Evolutionary conservation across 1,140 invertebrate genomes (phyloP).

Genomic region (Ceratina australensis): DNA sequence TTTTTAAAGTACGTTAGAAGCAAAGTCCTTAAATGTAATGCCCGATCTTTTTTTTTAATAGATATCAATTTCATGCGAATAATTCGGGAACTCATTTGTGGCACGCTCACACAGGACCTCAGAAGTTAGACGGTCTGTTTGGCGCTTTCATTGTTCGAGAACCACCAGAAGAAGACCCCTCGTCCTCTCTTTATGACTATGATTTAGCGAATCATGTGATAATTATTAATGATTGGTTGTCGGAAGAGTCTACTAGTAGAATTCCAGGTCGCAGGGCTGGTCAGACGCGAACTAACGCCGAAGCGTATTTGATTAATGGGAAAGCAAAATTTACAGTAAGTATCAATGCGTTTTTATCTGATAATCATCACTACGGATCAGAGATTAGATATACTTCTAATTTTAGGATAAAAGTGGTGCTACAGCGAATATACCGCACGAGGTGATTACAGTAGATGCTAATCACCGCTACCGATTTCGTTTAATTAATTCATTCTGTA

Average conservation of each 20-base stretch:
- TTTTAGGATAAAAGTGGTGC: constrained; percentile 32
- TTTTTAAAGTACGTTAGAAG: not conserved
- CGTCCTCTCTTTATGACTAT: constrained; percentile 90
- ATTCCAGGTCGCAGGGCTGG: constrained; percentile 84
- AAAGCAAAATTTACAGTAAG: constrained; percentile 13
- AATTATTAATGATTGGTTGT: constrained; percentile 93
- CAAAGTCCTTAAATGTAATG: not conserved
- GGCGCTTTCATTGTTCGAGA: constrained; percentile 93
- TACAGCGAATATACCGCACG: constrained; percentile 45
- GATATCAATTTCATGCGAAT: constrained; percentile 86
- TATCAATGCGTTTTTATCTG: not conserved
- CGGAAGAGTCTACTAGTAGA: constrained; percentile 88
- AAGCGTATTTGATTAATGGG: constrained; percentile 36
- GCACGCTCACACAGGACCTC: constrained; percentile 89
- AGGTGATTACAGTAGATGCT: constrained; percentile 60
- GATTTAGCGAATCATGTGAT: constrained; percentile 93
- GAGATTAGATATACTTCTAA: no score
- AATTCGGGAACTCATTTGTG: constrained; percentile 93
- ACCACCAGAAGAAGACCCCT: constrained; percentile 87
- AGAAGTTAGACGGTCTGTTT: constrained; percentile 90
- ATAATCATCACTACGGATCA: no score
- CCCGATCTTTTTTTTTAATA: constrained; percentile 53
- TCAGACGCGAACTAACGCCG: not conserved
- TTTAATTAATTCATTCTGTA: constrained; percentile 78
- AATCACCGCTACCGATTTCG: constrained; percentile 79